Evolutionary conservation across 2,797 vertebrate species (phyloP), one percentile per base, ranked within the genome.

Genomic region (Erpetoichthys calabaricus): DNA sequence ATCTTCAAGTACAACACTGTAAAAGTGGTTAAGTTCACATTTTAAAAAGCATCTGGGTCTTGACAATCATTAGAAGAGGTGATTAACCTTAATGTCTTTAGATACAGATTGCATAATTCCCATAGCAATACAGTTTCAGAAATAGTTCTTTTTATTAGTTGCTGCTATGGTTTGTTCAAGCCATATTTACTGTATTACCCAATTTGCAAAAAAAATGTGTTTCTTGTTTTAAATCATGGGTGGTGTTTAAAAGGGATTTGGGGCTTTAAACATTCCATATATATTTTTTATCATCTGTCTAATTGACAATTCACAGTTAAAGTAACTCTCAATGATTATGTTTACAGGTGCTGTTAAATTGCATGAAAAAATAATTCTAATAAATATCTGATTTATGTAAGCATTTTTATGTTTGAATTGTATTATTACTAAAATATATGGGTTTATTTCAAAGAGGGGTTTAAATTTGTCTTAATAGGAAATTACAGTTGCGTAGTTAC

Each of bases 281-380:
- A 25, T 25, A 25, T 25, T 25, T n/a, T 25, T 25, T 25, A 25
- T 25, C 25, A 25, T 25, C 25, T 25, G 25, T 25, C 25, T 69
- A 70, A 62, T 68, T 68, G 44, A 76, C 53, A 41, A 6, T 75
- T 72, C 77, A 71, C 79, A 80, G 73, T 76, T 79, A 70, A 75
- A 71, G 68, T 68, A 66, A 68, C 79, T 67, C 67, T 74, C 57
- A 74, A 68, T 78, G 79, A 81, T 76, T 78, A 75, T 90, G 86
- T 92, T 91, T 91, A 86, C 84, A 62, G 72, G 77, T 87, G 86
- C 81, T 92, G 81, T 90, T 85, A 82, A 77, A 81, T 77, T 85
- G 83, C 83, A 87, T 92, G 89, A 78, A 68, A 7, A 45, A 42
- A 70, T 77, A 81, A 74, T 76, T 78, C 62, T 57, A 82, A 84